Base-by-base conservation (phyloP, 2,113 vertebrate species). In the Herpetotheres cachinnans region DNA sequence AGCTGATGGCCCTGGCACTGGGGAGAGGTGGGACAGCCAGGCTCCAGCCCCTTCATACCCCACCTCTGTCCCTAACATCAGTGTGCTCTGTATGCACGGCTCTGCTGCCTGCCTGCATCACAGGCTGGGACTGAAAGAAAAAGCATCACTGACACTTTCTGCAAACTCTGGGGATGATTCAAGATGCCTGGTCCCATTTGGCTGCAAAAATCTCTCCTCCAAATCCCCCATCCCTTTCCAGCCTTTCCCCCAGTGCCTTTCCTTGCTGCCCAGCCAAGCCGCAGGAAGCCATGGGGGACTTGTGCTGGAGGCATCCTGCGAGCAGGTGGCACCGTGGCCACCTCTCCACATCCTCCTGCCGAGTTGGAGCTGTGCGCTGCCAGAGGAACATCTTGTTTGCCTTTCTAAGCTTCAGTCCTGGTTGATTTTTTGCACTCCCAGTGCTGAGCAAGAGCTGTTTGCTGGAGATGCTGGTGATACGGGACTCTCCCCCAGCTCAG, bases 261-360 rank as follows among this genome's bases (percentile, higher is more conserved):
- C 9, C 24, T 6, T 36, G 26, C 26, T 91, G 63, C 26, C 32
- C 14, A 82, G 18, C 19, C 3, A 8, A 38, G 24, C 5, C 2
- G 3, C 18, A 30, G 22, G 42, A 25, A 40, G 26, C 3, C 30
- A 52, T 0, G 1, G 13, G 15, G 34, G 4, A n/a, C 4, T 0
- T 1, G 16, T 70, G 17, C 20, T 3, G 3, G 34, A 62, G 47
- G 30, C 11, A 73, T 30, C 34, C 42, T 58, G 29, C 0, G 7
- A 66, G n/a, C 42, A 52, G 9, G 42, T 61, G 69, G 40, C 36
- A 78, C 7, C 1, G 2, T 1, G 5, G 58, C 22, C 18, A 7
- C 16, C 22, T 65, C 44, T 66, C 36, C 1, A 0, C 7, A 13
- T 18, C 22, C 27, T 71, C 27, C 50, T 40, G 55, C 59, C 8